Base-by-base conservation (phyloP, 2,113 vertebrate species). In the Corythoichthys haematopterus region DNA sequence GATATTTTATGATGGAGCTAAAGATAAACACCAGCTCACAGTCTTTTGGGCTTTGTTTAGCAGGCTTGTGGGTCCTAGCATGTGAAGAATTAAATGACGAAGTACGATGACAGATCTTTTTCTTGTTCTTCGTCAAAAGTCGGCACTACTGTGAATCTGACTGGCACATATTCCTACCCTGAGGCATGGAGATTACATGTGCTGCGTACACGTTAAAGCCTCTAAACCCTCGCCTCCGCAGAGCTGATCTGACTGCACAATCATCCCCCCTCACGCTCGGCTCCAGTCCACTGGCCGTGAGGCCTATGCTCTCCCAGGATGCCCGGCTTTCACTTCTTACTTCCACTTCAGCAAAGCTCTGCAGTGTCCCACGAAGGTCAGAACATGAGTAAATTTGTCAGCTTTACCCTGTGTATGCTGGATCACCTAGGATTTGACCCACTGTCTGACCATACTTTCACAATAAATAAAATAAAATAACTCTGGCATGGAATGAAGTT, bases 171-270 rank as follows among this genome's bases (percentile, higher is more conserved):
- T 60, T 72, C 60, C 68, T 58, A 71, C 80, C 76, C 84, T 33
- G 77, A 66, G 84, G 81, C 78, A 70, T 3, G 63, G 74, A 77
- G 81, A 88, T 89, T 85, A 88, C 83, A 84, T 84, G 77, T 73
- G 70, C 82, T 77, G 80, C 77, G 43, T 79, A 75, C 82, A 83
- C 71, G 63, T 81, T 80, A 79, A 77, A 84, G 71, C 84, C 75
- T 83, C 80, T 80, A 89, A 86, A 87, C 65, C 86, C 77, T 80
- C 48, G 74, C 81, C 84, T 83, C 81, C 65, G 50, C 81, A 83
- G 79, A 76, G 70, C 80, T 82, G 69, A 82, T 85, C 80, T 82
- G 82, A 87, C 83, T 86, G 81, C 80, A 80, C 79, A 80, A 75
- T 78, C 74, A 75, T 68, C 70, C 66, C 62, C 40, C 71, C 69